Evolutionary conservation across 2,113 vertebrate genomes (phyloP).

Genomic region (Rattus rattus): DNA sequence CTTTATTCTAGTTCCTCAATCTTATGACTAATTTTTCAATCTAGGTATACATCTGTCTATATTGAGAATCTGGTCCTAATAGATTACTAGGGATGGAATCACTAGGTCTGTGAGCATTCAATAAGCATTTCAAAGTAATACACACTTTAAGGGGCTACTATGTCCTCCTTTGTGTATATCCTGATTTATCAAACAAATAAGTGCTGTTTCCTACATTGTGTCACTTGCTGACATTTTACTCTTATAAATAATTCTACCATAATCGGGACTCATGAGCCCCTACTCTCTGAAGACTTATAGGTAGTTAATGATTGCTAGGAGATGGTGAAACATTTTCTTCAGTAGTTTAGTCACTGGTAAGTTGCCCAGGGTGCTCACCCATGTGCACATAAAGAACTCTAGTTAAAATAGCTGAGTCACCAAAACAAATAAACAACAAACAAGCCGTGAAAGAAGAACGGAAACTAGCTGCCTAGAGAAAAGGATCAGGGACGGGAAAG

Average conservation of each 20-base stretch:
- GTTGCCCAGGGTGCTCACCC: background rate
- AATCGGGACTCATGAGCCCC: background rate
- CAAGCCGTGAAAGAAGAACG: background rate
- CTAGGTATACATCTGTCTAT: background rate
- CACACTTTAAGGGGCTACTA: constrained; percentile 17
- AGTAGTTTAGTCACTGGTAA: background rate
- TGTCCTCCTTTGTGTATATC: constrained; percentile 33
- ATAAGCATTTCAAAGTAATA: constrained; percentile 42
- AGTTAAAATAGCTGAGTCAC: background rate
- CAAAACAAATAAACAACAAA: background rate
- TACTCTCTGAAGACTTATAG: background rate
- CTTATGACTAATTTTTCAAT: constrained; percentile 55
- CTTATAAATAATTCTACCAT: constrained; percentile 49
- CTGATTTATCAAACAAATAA: background rate
- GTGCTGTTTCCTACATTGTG: background rate
- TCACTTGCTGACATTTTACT: constrained; percentile 54
- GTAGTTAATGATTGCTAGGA: background rate
- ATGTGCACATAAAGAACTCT: background rate
- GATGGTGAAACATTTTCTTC: background rate
- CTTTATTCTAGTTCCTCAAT: constrained; percentile 61
- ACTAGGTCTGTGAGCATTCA: constrained; percentile 44
- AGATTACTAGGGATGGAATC: constrained; percentile 55
- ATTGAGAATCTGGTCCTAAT: constrained; percentile 49
- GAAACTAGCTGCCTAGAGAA: background rate
- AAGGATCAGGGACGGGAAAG: background rate